These are phyloP conservation scores for Brevimyrus niger DNA, from an alignment of 2,113 vertebrate genomes.

Conservation along the genomic window DNA sequence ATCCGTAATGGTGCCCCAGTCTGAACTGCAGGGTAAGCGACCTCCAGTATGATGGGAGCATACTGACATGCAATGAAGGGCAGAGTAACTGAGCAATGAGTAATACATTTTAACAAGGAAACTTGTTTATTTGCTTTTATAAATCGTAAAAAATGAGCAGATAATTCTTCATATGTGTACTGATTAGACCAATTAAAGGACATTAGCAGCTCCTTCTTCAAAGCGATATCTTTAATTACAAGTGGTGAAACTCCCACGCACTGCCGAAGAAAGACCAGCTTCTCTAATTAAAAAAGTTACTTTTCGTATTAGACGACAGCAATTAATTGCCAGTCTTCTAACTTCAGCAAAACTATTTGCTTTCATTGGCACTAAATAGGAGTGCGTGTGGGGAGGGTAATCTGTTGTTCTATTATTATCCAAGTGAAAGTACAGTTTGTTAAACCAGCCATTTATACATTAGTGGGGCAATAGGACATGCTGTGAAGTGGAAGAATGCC, in stretches of 20 bases:
- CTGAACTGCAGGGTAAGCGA: not conserved
- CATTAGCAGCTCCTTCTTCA: constrained; percentile 55
- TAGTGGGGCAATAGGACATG: not conserved
- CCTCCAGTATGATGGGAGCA: not conserved
- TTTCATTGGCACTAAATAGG: constrained; percentile 16
- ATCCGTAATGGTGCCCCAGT: not conserved
- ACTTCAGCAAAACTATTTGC: constrained; percentile 35
- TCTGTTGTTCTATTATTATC: not conserved
- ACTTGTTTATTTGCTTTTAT: not conserved
- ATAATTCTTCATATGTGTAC: constrained; percentile 39
- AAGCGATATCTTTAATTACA: constrained; percentile 55
- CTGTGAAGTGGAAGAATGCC: not conserved
- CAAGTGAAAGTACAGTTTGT: not conserved
- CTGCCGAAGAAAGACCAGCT: constrained; percentile 34
- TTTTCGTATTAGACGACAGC: constrained; percentile 55
- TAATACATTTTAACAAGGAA: not conserved
- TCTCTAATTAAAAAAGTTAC: constrained; percentile 57
- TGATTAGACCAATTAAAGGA: constrained; percentile 58
- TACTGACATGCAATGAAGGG: not conserved
- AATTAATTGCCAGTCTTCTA: constrained; percentile 52
- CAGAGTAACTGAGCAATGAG: not conserved
- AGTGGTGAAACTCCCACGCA: constrained; percentile 20
- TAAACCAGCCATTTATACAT: not conserved
- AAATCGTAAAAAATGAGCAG: not conserved
- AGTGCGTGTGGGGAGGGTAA: constrained; percentile 34